Evolutionary conservation across 2,888 invertebrate species (phyloP).

Genomic region (Hirudinaria manillensis): DNA sequence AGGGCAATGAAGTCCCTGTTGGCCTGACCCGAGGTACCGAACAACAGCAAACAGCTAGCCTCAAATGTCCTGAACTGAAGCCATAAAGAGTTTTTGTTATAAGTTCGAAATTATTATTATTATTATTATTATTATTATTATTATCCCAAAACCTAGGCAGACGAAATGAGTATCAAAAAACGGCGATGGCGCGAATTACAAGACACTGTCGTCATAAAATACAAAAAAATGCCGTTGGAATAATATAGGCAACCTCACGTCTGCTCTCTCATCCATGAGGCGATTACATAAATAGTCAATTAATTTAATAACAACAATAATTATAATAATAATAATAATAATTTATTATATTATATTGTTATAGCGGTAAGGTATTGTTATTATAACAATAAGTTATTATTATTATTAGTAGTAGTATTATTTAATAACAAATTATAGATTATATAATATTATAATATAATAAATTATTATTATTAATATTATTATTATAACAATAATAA

Average conservation of each 20-base stretch:
- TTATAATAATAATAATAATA: neutral
- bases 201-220: too few species aligned
- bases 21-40: neutral
- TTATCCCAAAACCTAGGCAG: neutral
- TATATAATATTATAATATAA: neutral
- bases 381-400: neutral
- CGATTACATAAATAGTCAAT: neutral
- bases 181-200: too few species aligned
- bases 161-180: too few species aligned
- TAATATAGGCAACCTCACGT: too few species aligned
- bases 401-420: too few species aligned
- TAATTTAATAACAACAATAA: neutral
- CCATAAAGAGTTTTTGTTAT: neutral
- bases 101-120: neutral
- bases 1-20: constrained; percentile 20
- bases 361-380: neutral
- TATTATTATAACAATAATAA: neutral
- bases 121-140: constrained; percentile 16
- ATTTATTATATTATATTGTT: neutral
- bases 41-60: constrained; percentile 4
- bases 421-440: too few species aligned
- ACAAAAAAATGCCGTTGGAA: too few species aligned
- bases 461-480: neutral
- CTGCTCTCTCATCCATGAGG: neutral
- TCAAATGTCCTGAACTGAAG: constrained; percentile 18